These are phyloP conservation scores for Euplexia lucipara DNA, from an alignment of 2,888 invertebrate genomes.

Conservation along the genomic window DNA sequence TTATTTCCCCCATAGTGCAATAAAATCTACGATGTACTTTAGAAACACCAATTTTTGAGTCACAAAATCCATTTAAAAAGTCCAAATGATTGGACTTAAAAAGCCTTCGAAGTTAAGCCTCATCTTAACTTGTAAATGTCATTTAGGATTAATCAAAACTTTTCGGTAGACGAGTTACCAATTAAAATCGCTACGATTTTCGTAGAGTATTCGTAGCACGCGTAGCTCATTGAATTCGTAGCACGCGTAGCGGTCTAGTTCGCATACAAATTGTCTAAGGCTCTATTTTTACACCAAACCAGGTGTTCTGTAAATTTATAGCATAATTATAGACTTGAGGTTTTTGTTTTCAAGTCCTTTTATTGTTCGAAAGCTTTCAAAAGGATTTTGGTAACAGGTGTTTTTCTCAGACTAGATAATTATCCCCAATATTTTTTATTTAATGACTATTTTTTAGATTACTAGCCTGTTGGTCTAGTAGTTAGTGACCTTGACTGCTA, in stretches of 20 bases:
- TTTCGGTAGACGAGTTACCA: constrained; percentile 58
- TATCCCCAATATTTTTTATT: too few species aligned
- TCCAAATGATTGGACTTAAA: constrained; percentile 40
- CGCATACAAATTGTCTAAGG: constrained; percentile 49
- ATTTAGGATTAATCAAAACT: constrained; percentile 64
- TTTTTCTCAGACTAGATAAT: too few species aligned
- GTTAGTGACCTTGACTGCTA: too few species aligned
- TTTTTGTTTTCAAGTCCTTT: background rate
- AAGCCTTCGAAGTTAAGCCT: constrained; percentile 38
- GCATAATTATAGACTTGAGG: constrained; percentile 13
- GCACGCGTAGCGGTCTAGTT: constrained; percentile 50
- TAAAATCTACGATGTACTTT: constrained; percentile 44
- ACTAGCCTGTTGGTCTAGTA: too few species aligned
- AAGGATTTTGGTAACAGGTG: background rate
- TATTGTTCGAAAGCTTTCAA: too few species aligned
- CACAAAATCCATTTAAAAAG: constrained; percentile 47
- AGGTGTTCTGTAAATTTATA: constrained; percentile 30
- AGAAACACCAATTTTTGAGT: constrained; percentile 42
- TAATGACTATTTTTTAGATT: too few species aligned
- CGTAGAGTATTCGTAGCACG: constrained; percentile 65
- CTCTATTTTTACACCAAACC: constrained; percentile 46
- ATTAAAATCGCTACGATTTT: constrained; percentile 62
- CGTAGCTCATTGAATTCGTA: constrained; percentile 54
- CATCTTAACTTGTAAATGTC: constrained; percentile 58
- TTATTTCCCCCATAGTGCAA: constrained; percentile 26